phyloP scores from a whole-genome alignment of 2,888 invertebrate species.

The Phlogophora meticulosa region DNA sequence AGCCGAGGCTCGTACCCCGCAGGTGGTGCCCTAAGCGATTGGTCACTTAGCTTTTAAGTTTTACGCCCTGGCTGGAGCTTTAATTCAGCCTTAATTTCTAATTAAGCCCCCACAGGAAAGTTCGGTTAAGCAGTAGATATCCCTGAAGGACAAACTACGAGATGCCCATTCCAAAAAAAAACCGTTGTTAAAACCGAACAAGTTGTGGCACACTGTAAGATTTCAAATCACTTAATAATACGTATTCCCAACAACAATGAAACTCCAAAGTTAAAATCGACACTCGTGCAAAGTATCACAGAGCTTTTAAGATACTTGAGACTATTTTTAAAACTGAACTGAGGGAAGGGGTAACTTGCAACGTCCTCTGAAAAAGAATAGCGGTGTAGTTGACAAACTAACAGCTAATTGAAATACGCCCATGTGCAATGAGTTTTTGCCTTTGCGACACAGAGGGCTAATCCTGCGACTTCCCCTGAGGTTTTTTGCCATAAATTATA shows the following conservation, averaged over 20 bases:
- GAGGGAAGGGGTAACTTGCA: conserved; percentile 63
- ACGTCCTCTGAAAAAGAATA: conserved; percentile 74
- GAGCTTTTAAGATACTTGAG: conserved; percentile 56
- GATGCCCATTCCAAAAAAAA: too few species aligned
- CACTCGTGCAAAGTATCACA: conserved; percentile 51
- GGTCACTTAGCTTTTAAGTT: too few species aligned
- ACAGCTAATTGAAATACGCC: conserved; percentile 91
- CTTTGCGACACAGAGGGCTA: conserved; percentile 82
- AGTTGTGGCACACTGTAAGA: neutral
- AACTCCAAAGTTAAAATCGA: conserved; percentile 15
- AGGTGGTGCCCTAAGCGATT: too few species aligned
- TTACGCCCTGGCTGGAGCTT: too few species aligned
- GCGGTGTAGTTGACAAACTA: conserved; percentile 88
- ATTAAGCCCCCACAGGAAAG: too few species aligned
- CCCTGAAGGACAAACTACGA: too few species aligned
- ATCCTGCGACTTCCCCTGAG: conserved; percentile 83
- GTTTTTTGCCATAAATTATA: conserved; percentile 78
- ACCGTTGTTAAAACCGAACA: neutral
- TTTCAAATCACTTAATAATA: neutral
- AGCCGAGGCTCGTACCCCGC: too few species aligned
- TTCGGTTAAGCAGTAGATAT: too few species aligned
- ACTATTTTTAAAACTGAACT: conserved; percentile 62
- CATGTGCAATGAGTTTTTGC: conserved; percentile 89
- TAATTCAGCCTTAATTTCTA: too few species aligned
- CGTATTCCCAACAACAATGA: conserved; percentile 6